Evolutionary conservation across 2,797 vertebrate genomes (phyloP).

Genomic region (Avahi laniger): DNA sequence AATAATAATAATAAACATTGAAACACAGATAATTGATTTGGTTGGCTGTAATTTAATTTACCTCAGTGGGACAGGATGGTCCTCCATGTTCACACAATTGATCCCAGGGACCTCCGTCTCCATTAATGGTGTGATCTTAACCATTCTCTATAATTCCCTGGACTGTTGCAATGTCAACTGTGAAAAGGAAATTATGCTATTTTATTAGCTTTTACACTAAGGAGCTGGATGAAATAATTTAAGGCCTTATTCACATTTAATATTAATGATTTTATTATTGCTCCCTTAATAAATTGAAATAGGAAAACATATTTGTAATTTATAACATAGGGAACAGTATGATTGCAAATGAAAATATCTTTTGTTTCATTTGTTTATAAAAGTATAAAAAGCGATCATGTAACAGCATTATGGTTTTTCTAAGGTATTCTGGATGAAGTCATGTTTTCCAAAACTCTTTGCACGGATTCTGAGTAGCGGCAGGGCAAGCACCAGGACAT

Average conservation of each 20-base stretch:
- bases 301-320: neutral
- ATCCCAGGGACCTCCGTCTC: neutral
- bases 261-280: neutral
- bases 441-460: conserved; percentile 92
- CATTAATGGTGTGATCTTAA: neutral
- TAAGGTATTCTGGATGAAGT: conserved; percentile 88
- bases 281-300: neutral
- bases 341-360: neutral
- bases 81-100: neutral
- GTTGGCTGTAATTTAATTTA: neutral
- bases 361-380: neutral
- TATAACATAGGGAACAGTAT: neutral
- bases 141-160: neutral
- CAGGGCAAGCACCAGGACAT: conserved; percentile 92
- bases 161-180: neutral
- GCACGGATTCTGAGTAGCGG: conserved; percentile 90
- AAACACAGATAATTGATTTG: neutral
- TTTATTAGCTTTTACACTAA: neutral
- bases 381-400: neutral
- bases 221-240: neutral
- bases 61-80: neutral
- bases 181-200: neutral
- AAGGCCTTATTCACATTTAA: neutral
- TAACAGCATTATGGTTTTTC: neutral
- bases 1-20: neutral